A percentile compares a stretch with the other conserved stretches of the same genome.
These are phyloP conservation scores for Oedothorax gibbosus DNA, from an alignment of 1,140 invertebrate genomes.

Conservation along the genomic window DNA sequence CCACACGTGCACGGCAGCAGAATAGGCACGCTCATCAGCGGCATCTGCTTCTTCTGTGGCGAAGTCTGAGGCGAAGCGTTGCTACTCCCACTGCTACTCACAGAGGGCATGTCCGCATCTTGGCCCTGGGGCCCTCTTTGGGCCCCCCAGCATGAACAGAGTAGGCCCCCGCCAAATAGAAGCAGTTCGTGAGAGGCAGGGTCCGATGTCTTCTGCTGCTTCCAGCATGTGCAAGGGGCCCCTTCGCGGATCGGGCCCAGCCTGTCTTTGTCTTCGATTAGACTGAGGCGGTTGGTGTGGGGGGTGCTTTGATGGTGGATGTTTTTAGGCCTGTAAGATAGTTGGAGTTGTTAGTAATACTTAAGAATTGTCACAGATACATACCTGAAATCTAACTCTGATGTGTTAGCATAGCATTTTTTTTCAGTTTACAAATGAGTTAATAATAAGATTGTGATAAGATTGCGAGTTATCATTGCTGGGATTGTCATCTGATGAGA, in stretches of 20 bases:
- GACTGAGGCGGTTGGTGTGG: conserved; percentile 28
- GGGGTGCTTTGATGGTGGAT: conserved; percentile 42
- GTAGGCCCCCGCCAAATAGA: conserved; percentile 27
- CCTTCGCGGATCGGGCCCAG: conserved; percentile 45
- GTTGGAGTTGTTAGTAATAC: no score
- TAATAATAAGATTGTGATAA: no score
- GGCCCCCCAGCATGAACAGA: conserved; percentile 44
- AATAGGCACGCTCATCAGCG: conserved; percentile 43
- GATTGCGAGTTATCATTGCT: no score
- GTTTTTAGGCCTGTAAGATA: conserved; percentile 46
- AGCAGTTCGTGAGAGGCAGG: conserved; percentile 27
- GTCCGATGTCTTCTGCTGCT: conserved; percentile 41
- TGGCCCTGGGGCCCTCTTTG: not conserved
- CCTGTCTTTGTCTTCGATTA: conserved; percentile 47
- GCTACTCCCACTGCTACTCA: conserved; percentile 53
- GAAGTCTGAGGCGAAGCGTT: conserved; percentile 53
- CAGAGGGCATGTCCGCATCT: conserved; percentile 46
- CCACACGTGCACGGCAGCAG: conserved; percentile 51
- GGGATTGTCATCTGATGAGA: no score
- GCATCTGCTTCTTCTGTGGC: conserved; percentile 45
- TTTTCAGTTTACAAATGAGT: no score
- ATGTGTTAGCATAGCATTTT: no score
- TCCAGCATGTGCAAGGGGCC: conserved; percentile 45
- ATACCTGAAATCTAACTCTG: no score
- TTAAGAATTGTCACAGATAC: no score